Base-by-base conservation (phyloP, 2,888 invertebrate genomes). In the Vesta saturnalis region DNA sequence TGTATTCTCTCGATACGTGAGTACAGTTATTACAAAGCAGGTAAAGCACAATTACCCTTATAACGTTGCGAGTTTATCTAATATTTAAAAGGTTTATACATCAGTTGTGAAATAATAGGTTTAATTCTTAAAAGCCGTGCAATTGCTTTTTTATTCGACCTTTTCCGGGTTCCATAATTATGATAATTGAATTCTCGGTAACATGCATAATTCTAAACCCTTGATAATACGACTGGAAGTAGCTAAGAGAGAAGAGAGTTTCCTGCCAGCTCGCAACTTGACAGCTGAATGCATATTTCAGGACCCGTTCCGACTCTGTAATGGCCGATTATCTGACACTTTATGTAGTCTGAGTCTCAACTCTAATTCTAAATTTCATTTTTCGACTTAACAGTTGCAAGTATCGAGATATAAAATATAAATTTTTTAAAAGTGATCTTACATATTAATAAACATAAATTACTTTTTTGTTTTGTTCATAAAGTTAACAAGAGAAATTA, bases 221-320 rank as follows among this genome's bases (percentile, higher is more conserved):
- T 61, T 47, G 70, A 70, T 70, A 70, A 70, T 70, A 70, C 70
- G 64, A 61, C 60, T 71, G 69, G 57, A 65, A 65, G 71, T 62
- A 68, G 66, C 58, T 63, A 66, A 63, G 64, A 69, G 72, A 63
- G 60, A 47, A 64, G 66, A 62, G 65, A 62, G 65, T 60, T 66
- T 67, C 64, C 61, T 65, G 72, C 67, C 61, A 52, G 64, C 64
- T 68, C 63, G 69, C 56, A 62, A 72, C 73, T 71, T 73, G 73
- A 73, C 73, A 73, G 73, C 71, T 73, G 72, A 73, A 73, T 73
- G 73, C 73, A 73, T 73, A 73, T 73, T 73, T 73, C 72, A 73
- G 67, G 72, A 62, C 73, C 66, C 71, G 69, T 64, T 69, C 70
- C 60, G 68, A 70, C 68, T 67, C 68, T 54, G 68, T 67, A 71